Percentiles rank a stretch among this genome's conserved stretches.
Evolutionary conservation across 2,113 vertebrate genomes (phyloP).

Genomic region (Spheniscus mendiculus): DNA sequence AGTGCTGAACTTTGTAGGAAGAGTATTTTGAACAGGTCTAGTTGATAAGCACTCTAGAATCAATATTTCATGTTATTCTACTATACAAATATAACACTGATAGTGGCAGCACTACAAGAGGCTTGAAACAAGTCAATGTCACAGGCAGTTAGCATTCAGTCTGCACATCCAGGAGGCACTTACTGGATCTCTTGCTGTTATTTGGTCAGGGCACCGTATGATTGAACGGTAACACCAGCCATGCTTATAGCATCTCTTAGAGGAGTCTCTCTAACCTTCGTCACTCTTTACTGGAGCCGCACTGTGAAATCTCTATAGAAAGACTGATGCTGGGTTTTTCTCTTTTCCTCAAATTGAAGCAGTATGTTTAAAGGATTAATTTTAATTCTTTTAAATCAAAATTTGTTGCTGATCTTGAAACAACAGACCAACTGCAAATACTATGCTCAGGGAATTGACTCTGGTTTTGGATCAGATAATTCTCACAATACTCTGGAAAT

Average conservation of each 20-base stretch:
- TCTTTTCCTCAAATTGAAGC: not conserved
- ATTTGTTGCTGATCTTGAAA: not conserved
- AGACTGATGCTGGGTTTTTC: not conserved
- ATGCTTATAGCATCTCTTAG: not conserved
- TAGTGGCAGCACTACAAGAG: not conserved
- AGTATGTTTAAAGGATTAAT: not conserved
- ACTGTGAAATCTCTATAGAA: not conserved
- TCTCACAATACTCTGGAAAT: not conserved
- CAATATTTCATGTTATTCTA: slow-evolving; percentile 48
- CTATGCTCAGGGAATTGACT: not conserved
- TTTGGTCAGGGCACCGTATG: not conserved
- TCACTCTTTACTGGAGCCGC: not conserved
- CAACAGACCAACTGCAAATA: not conserved
- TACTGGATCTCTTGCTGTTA: not conserved
- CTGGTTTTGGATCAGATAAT: not conserved
- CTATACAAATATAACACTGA: slow-evolving; percentile 32
- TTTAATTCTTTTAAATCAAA: not conserved
- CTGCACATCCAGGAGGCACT: not conserved
- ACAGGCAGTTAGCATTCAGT: not conserved
- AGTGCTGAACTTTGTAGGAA: not conserved
- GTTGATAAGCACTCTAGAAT: slow-evolving; percentile 47
- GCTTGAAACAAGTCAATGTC: not conserved
- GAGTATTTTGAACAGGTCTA: slow-evolving; percentile 5
- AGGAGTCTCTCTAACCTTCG: not conserved
- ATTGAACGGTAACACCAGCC: not conserved